A percentile compares a stretch with the other conserved stretches of the same genome.
Conservation (phyloP, 2,113 vertebrate species). For the Nansenia antarctica region DNA sequence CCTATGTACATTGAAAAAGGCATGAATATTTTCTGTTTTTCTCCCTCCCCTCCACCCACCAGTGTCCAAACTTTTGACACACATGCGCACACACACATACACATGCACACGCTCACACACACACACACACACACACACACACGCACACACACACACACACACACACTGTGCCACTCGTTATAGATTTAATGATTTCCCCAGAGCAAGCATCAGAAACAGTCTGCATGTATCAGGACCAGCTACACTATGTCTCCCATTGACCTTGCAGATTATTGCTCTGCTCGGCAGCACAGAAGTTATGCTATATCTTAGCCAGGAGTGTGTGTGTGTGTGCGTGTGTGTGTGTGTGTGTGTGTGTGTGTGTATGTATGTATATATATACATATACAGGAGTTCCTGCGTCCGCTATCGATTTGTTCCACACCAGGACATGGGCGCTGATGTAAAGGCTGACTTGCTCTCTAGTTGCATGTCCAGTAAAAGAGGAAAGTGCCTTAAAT, state of each 20-base stretch:
- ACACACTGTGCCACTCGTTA: conserved; percentile 31
- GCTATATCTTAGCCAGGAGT: conserved; percentile 58
- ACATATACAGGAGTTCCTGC: too few relatives aligned
- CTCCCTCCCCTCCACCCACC: too few relatives aligned
- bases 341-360: background rate
- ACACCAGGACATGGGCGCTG: background rate
- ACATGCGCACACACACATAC: too few relatives aligned
- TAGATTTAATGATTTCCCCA: conserved; percentile 71
- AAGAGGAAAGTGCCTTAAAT: too few relatives aligned
- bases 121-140: too few relatives aligned
- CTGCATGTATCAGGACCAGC: conserved; percentile 61
- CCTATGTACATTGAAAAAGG: too few relatives aligned
- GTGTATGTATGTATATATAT: too few relatives aligned
- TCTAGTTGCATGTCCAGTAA: conserved; percentile 22
- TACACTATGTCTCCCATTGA: conserved; percentile 64
- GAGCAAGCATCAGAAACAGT: conserved; percentile 51
- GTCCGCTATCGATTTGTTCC: background rate
- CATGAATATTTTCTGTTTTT: too few relatives aligned
- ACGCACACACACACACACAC: conserved; percentile 7
- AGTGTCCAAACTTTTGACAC: too few relatives aligned
- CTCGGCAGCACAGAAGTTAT: conserved; percentile 56
- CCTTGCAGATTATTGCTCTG: conserved; percentile 72
- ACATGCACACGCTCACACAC: too few relatives aligned
- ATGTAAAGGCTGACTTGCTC: background rate
- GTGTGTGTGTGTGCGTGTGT: conserved; percentile 2